Conservation (phyloP, 1,140 invertebrate species). For the Paraescarpia echinospica region DNA sequence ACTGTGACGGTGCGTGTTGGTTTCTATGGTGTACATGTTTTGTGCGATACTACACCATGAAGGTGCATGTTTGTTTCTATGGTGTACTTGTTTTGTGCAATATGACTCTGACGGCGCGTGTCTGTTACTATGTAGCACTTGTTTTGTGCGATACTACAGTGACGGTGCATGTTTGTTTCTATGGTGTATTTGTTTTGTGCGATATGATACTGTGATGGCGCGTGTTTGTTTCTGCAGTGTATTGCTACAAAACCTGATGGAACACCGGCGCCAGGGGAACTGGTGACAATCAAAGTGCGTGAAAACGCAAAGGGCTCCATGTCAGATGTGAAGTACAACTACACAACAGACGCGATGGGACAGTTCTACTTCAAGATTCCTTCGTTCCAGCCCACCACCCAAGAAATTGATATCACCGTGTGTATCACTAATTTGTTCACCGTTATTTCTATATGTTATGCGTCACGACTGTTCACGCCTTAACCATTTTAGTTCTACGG, state of each 20-base stretch:
- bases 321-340: constrained; percentile 35
- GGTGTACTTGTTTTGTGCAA: too few species aligned
- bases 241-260: constrained; percentile 50
- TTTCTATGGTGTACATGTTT: not conserved
- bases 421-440: too few species aligned
- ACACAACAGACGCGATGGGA: constrained; percentile 48
- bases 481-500: too few species aligned
- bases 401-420: not conserved
- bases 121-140: not conserved
- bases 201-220: not conserved
- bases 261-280: constrained; percentile 43
- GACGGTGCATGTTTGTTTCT: too few species aligned
- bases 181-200: not conserved
- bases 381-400: not conserved
- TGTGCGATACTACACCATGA: too few species aligned
- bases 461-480: too few species aligned
- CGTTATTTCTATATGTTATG: too few species aligned
- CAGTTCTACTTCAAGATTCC: constrained; percentile 34
- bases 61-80: too few species aligned
- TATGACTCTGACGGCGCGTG: too few species aligned
- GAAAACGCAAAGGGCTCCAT: constrained; percentile 33
- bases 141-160: too few species aligned
- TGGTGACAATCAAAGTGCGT: constrained; percentile 39
- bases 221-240: constrained; percentile 37
- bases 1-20: too few species aligned